Conservation (phyloP, 1,140 invertebrate genomes). For the Zaprionus nigranus region DNA sequence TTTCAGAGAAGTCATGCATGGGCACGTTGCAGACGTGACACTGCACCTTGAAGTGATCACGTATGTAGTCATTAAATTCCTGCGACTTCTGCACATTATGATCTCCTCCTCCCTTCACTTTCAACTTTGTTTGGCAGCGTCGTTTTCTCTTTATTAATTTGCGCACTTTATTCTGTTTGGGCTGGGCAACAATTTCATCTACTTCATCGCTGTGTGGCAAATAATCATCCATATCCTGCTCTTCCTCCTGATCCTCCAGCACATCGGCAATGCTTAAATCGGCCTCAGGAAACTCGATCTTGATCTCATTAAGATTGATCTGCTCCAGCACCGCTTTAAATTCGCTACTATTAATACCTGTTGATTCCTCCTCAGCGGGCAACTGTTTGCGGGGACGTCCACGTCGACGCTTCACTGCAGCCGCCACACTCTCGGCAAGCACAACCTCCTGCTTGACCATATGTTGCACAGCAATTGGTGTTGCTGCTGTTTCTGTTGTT, state of each 20-base stretch:
- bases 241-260: slow-evolving; percentile 56
- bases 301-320: slow-evolving; percentile 72
- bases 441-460: slow-evolving; percentile 29
- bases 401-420: slow-evolving; percentile 59
- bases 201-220: slow-evolving; percentile 26
- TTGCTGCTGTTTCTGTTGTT: not conserved
- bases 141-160: slow-evolving; percentile 19
- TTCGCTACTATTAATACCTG: slow-evolving; percentile 49
- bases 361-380: not conserved
- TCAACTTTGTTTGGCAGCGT: slow-evolving; percentile 1
- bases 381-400: slow-evolving; percentile 65
- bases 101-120: slow-evolving; percentile 7
- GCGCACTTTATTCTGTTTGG: not conserved
- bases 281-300: slow-evolving; percentile 69
- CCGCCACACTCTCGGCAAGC: slow-evolving; percentile 54
- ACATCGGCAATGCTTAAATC: slow-evolving; percentile 73
- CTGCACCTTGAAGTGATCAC: slow-evolving; percentile 58
- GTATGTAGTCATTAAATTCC: slow-evolving; percentile 67
- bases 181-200: not conserved
- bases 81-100: slow-evolving; percentile 55
- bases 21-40: slow-evolving; percentile 54
- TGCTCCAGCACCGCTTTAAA: slow-evolving; percentile 64
- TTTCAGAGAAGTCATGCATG: slow-evolving; percentile 54
- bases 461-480: not conserved
- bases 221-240: slow-evolving; percentile 44